These are phyloP conservation scores for Micromussa lordhowensis DNA, from an alignment of 92 coral and sea anemone species.

Conservation along the genomic window DNA sequence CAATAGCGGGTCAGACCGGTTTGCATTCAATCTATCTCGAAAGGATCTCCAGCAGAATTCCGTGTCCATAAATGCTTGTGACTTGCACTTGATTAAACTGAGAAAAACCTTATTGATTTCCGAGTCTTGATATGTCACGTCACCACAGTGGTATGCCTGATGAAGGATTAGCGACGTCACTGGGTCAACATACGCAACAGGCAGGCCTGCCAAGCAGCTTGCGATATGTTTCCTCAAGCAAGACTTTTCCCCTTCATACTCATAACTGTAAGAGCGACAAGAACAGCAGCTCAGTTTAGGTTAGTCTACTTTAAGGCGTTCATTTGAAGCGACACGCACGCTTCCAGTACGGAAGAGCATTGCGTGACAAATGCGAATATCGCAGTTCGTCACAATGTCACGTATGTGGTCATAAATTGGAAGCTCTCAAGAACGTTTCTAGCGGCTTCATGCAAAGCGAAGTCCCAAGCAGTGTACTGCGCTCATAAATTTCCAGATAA, in stretches of 20 bases:
- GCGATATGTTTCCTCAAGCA: constrained; percentile 29
- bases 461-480: too few relatives aligned
- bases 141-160: constrained; percentile 47
- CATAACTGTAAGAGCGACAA: background rate
- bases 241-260: background rate
- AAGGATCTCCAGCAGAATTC: constrained; percentile 46
- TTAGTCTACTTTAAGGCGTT: too few relatives aligned
- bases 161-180: constrained; percentile 29
- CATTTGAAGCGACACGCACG: too few relatives aligned
- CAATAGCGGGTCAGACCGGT: constrained; percentile 40
- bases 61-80: constrained; percentile 26
- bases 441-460: too few relatives aligned
- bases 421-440: too few relatives aligned
- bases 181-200: background rate
- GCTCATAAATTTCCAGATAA: too few relatives aligned
- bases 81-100: background rate
- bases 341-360: too few relatives aligned
- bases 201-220: background rate
- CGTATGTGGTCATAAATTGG: too few relatives aligned
- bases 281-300: too few relatives aligned
- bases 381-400: too few relatives aligned
- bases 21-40: constrained; percentile 26
- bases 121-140: background rate
- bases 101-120: background rate
- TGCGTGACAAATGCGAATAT: too few relatives aligned